Base-by-base conservation (phyloP, 2,113 vertebrate species). In the Apteryx owenii region DNA sequence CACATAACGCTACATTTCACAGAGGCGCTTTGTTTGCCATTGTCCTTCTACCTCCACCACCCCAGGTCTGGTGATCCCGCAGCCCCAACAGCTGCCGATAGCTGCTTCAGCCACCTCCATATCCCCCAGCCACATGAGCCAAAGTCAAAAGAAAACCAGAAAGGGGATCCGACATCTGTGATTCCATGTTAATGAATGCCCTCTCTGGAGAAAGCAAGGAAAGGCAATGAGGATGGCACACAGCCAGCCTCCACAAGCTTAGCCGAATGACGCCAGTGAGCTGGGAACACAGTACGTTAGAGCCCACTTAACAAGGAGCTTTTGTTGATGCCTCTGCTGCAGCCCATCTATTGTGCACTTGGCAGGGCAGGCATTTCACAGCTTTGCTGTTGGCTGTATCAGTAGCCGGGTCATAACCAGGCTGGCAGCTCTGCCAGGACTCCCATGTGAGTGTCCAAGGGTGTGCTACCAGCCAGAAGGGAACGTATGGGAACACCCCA, bases 151-250 rank as follows among this genome's bases (percentile, higher is more conserved):
- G 77, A 72, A 51, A 6, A 69, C 66, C 85, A 83, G 88, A 89
- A 79, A 58, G 85, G 73, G 61, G 75, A 13, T 42, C 36, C 61
- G 89, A 88, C 75, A 95, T 78, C 60, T 3, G 2, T 65, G 48
- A 44, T 22, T 50, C 87, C 13, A 0, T 6, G 36, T 11, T 54
- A 66, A 93, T 65, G 94, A 96, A 92, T 26, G 44, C 20, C 48
- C 83, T 66, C 90, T 33, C 89, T 2, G 53, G 88, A 88, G 88
- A n/a, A 95, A 94, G 95, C 81, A 53, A 33, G 94, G 94, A 81
- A 97, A 97, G 95, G 97, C 94, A 28, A 97, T 89, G 62, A 85
- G 96, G 61, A 25, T 97, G 98, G 97, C 97, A 92, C 2, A 0
- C 64, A 65, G 94, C 97, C 97, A 97, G 73, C 53, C 75, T 85